Conservation (phyloP, 2,888 invertebrate genomes). For the Limulus polyphemus region DNA sequence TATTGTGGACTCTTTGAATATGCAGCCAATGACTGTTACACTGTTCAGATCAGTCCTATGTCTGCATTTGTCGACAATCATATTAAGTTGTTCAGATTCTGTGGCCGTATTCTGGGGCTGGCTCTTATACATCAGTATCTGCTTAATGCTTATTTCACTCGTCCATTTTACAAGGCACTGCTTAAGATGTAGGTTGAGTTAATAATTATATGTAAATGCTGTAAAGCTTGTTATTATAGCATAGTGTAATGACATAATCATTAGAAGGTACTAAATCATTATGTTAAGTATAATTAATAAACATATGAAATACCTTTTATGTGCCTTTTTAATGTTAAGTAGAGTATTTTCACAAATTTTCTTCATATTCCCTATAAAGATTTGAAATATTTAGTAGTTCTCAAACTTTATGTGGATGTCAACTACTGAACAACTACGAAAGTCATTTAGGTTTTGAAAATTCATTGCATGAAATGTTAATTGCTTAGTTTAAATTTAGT, state of each 20-base stretch:
- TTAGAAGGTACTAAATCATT: not conserved
- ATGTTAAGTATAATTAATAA: not conserved
- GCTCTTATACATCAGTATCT: slow-evolving; percentile 91
- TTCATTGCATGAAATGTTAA: too few relatives aligned
- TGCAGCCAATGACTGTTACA: slow-evolving; percentile 92
- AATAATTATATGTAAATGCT: not conserved
- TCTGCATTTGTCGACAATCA: slow-evolving; percentile 93
- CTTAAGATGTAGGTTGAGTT: slow-evolving; percentile 54
- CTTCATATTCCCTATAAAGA: too few relatives aligned
- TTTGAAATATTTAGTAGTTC: too few relatives aligned
- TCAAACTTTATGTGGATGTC: too few relatives aligned
- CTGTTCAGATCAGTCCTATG: slow-evolving; percentile 67
- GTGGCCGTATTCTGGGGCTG: slow-evolving; percentile 81
- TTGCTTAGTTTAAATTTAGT: too few relatives aligned
- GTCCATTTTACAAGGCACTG: slow-evolving; percentile 89
- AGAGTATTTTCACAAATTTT: too few relatives aligned
- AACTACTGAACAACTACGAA: too few relatives aligned
- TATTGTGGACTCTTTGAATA: slow-evolving; percentile 97
- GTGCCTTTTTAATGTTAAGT: too few relatives aligned
- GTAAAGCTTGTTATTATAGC: too few relatives aligned
- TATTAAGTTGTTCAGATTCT: slow-evolving; percentile 91
- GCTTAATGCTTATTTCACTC: slow-evolving; percentile 89
- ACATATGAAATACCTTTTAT: too few relatives aligned
- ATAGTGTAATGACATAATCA: not conserved
- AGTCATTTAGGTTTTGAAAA: too few relatives aligned